phyloP scores from a whole-genome alignment of 2,888 invertebrate species.

The Chymomyza amoena region DNA sequence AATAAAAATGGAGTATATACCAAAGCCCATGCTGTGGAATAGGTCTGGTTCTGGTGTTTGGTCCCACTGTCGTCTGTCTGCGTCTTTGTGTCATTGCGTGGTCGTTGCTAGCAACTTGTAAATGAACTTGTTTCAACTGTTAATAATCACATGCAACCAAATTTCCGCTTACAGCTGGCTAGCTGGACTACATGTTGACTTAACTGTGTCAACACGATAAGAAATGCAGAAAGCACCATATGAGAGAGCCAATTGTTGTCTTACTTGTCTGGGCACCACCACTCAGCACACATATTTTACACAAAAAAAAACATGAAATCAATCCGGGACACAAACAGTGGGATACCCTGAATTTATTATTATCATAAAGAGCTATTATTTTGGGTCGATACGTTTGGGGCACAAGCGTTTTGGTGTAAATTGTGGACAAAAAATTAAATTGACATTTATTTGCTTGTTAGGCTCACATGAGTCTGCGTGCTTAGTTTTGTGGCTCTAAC shows the following conservation, averaged over 20 bases:
- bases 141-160: slow-evolving; percentile 51
- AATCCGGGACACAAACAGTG: too few relatives aligned
- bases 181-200: slow-evolving; percentile 22
- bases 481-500: too few relatives aligned
- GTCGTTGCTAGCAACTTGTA: slow-evolving; percentile 13
- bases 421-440: too few relatives aligned
- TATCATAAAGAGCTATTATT: too few relatives aligned
- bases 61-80: neutral
- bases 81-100: neutral
- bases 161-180: slow-evolving; percentile 55
- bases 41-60: neutral
- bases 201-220: slow-evolving; percentile 68
- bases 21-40: neutral
- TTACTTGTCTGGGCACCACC: neutral
- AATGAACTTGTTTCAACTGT: slow-evolving; percentile 57
- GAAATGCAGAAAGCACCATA: slow-evolving; percentile 46
- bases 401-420: too few relatives aligned
- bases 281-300: too few relatives aligned
- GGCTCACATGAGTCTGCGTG: too few relatives aligned
- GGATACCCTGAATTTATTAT: too few relatives aligned
- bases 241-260: neutral
- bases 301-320: too few relatives aligned
- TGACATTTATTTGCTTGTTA: too few relatives aligned
- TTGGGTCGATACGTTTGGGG: too few relatives aligned
- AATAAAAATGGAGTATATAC: too few relatives aligned